These are phyloP conservation scores for Cordilura impudica DNA, from an alignment of 2,888 invertebrate species.

Conservation along the genomic window DNA sequence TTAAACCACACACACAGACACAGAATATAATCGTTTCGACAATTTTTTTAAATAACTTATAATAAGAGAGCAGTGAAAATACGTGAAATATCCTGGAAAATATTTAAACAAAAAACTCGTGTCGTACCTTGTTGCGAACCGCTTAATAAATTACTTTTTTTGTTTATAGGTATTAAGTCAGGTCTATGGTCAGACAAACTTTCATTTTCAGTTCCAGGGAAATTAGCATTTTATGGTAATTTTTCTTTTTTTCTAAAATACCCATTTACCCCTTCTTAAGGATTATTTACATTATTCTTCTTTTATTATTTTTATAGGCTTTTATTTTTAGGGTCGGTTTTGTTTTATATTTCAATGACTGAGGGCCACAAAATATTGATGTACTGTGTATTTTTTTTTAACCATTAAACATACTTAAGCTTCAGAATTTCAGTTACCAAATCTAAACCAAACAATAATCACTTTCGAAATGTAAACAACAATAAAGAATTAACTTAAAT, in stretches of 20 bases:
- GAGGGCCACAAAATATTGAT: background rate
- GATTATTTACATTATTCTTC: background rate
- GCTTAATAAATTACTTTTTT: conserved; percentile 8
- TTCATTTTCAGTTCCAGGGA: conserved; percentile 29
- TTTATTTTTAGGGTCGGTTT: background rate
- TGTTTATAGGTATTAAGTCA: background rate
- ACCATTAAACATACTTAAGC: background rate
- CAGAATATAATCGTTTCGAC: too few relatives aligned
- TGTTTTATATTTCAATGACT: background rate
- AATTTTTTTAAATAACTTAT: background rate
- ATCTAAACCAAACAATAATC: background rate
- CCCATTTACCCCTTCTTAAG: conserved; percentile 5
- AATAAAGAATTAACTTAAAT: background rate
- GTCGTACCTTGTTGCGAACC: conserved; percentile 21
- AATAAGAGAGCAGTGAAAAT: too few relatives aligned
- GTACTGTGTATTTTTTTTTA: background rate
- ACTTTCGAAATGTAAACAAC: background rate
- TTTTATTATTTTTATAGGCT: background rate
- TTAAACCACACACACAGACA: background rate
- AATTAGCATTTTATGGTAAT: conserved; percentile 45
- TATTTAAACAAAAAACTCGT: background rate
- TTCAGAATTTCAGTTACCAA: too few relatives aligned
- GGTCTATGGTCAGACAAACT: conserved; percentile 3
- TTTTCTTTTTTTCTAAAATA: background rate
- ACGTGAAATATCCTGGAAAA: background rate